phyloP scores from a whole-genome alignment of 2,113 vertebrate species.

The Hassar affinis region DNA sequence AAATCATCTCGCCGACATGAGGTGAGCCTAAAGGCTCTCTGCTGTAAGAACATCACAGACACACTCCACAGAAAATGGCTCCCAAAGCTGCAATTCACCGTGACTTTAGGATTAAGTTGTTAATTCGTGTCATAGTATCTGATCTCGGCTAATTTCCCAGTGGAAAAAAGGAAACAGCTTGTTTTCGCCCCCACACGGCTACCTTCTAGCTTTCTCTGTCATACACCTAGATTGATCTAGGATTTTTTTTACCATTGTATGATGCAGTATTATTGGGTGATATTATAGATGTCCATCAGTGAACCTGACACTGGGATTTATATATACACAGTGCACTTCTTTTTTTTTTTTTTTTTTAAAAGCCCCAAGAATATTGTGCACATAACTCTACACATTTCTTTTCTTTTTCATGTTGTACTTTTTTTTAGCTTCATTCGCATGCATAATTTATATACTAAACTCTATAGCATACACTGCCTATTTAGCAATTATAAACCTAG shows the following conservation, averaged over 20 bases:
- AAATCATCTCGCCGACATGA: slow-evolving; percentile 1
- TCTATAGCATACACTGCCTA: background rate
- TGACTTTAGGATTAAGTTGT: slow-evolving; percentile 42
- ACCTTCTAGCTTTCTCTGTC: background rate
- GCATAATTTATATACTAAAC: slow-evolving; percentile 8
- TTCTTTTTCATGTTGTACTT: background rate
- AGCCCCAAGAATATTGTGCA: slow-evolving; percentile 21
- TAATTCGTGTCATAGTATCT: slow-evolving; percentile 46
- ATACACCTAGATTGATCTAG: background rate
- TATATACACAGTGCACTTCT: background rate
- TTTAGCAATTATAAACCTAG: slow-evolving; percentile 38
- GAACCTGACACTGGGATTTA: background rate
- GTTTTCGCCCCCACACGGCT: background rate
- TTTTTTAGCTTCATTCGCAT: background rate
- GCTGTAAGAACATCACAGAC: slow-evolving; percentile 18
- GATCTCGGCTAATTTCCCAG: slow-evolving; percentile 37
- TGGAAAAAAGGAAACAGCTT: slow-evolving; percentile 24
- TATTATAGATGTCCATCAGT: background rate
- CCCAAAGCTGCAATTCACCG: slow-evolving; percentile 31
- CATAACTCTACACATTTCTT: background rate
- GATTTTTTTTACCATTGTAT: background rate
- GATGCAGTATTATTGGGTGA: background rate
- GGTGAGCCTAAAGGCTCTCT: background rate
- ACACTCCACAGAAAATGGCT: slow-evolving; percentile 22
- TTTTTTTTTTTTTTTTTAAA: background rate